phyloP scores from a whole-genome alignment of 2,888 invertebrate species.

The Xestia rhomboidea region DNA sequence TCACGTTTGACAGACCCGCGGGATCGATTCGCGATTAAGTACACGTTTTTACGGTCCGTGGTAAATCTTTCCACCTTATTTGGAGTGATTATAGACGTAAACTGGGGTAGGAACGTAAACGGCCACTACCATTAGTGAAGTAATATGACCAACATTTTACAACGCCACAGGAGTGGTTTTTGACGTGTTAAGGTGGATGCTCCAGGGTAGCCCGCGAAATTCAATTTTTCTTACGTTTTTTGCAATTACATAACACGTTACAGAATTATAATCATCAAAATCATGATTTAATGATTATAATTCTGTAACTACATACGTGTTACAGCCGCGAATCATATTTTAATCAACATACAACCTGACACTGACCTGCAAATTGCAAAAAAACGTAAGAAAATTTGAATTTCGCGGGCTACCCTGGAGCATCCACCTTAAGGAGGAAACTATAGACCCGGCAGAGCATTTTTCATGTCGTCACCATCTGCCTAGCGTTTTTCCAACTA shows the following conservation, averaged over 20 bases:
- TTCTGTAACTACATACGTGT: too few species aligned
- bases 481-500: background rate
- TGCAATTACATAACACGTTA: too few species aligned
- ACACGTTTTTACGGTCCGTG: slow-evolving; percentile 73
- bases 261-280: too few species aligned
- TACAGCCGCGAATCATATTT: too few species aligned
- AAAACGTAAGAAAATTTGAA: too few species aligned
- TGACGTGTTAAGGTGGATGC: background rate
- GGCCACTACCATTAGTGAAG: slow-evolving; percentile 56
- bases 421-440: too few species aligned
- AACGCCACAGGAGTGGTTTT: slow-evolving; percentile 4
- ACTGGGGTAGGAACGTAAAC: slow-evolving; percentile 44
- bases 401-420: too few species aligned
- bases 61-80: slow-evolving; percentile 73
- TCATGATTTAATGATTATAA: too few species aligned
- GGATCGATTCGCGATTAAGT: slow-evolving; percentile 73
- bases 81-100: slow-evolving; percentile 69
- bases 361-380: too few species aligned
- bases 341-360: too few species aligned
- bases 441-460: background rate
- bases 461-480: background rate
- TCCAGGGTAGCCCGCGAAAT: too few species aligned
- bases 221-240: too few species aligned
- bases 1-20: slow-evolving; percentile 74
- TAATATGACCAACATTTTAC: slow-evolving; percentile 39